Evolutionary conservation across 2,113 vertebrate species (phyloP).

Genomic region (Phrynosoma blainvillii): DNA sequence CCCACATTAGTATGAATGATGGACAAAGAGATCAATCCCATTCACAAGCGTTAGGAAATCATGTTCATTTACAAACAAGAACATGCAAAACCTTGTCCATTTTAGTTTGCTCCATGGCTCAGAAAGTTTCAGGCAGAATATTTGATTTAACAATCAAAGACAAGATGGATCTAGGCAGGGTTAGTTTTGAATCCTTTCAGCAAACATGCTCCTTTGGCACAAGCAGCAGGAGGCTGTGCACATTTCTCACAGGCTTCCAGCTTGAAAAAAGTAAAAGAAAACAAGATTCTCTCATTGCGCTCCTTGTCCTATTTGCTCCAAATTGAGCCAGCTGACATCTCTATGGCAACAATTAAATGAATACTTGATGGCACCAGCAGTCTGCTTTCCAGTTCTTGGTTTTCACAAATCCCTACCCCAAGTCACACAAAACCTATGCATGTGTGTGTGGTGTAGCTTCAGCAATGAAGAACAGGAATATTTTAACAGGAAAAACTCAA

Average conservation of each 20-base stretch:
- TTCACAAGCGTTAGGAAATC: neutral
- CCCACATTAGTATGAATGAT: neutral
- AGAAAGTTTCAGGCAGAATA: neutral
- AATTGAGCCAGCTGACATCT: neutral
- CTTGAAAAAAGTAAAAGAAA: too few relatives aligned
- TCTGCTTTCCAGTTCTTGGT: neutral
- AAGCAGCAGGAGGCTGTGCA: neutral
- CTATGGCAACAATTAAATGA: neutral
- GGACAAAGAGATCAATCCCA: neutral
- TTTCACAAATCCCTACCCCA: neutral
- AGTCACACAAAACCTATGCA: neutral
- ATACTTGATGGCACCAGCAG: neutral
- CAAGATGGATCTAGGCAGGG: neutral
- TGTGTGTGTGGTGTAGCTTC: neutral
- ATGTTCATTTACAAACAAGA: neutral
- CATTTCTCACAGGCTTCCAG: neutral
- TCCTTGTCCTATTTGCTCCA: neutral
- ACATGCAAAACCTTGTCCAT: neutral
- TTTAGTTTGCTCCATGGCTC: neutral
- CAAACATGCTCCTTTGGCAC: neutral
- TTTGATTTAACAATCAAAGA: neutral
- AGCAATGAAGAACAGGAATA: neutral
- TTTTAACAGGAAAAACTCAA: neutral
- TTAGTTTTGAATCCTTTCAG: neutral
- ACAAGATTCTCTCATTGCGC: neutral